Evolutionary conservation across 2,797 vertebrate species (phyloP), one percentile per base, ranked within the genome.

Genomic region (Balearica regulorum): DNA sequence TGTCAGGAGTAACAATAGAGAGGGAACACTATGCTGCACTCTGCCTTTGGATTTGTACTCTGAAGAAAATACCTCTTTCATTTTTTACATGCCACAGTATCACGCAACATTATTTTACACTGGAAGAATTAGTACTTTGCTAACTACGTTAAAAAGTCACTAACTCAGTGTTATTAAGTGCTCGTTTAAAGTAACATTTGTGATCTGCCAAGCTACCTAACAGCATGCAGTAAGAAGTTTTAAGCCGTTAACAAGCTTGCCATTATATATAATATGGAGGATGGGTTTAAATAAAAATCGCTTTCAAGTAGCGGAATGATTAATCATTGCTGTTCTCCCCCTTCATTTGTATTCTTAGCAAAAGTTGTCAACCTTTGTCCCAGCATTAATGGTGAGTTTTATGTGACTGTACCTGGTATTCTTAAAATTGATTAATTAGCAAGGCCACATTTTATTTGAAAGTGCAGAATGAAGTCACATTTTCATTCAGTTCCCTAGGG

Each of bases 401-500:
- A 90, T 83, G 76, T 65, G 80, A 91, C 83, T 87, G 61, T 84
- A 90, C 41, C 5, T 88, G 62, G 75, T 92, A 94, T 83, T 89
- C 93, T 83, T 89, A 73, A 94, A 90, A 82, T 79, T 93, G 81
- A 93, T 95, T 95, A 97, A 96, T 96, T 94, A 95, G 48, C 41
- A 94, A 87, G 87, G 87, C 87, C 92, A 81, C 65, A 53, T 94
- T 85, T 93, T 83, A 91, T 95, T 82, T 92, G 58, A 94, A 91
- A 94, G 65, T 71, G 69, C 46, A 87, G 58, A 93, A 85, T 20
- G 33, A 31, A 96, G 72, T 83, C 69, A 85, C 61, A 87, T 93
- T 89, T 94, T 92, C 61, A 80, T 94, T 95, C 84, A 78, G 29
- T 89, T 96, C 92, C 90, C 94, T 80, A 81, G 64, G 75, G 76